Percentiles rank a stretch among this genome's conserved stretches.
phyloP scores from a whole-genome alignment of 2,113 vertebrate genomes.

The Ranitomeya imitator region DNA sequence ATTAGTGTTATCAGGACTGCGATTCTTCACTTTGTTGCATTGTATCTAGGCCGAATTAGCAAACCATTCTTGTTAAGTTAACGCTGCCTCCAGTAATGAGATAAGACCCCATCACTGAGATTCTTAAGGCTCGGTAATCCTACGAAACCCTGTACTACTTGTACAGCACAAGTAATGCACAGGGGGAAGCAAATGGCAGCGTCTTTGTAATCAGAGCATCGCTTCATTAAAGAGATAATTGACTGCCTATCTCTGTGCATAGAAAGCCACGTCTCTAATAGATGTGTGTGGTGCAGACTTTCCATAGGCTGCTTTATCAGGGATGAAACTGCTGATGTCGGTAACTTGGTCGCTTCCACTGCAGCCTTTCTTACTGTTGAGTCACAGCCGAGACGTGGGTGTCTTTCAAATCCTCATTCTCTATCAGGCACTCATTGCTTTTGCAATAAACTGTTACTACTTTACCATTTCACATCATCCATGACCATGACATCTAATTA shows the following conservation, averaged over 20 bases:
- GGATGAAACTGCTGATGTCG: constrained; percentile 35
- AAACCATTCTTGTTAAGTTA: constrained; percentile 43
- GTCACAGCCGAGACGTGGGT: not conserved
- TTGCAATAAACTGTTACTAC: constrained; percentile 17
- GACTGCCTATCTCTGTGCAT: constrained; percentile 48
- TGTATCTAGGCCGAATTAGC: constrained; percentile 32
- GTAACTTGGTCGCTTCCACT: constrained; percentile 1
- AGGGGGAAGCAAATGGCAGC: constrained; percentile 13
- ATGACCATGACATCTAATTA: not conserved
- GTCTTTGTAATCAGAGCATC: constrained; percentile 49
- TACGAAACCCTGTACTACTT: constrained; percentile 32
- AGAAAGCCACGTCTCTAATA: constrained; percentile 49
- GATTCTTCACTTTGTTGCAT: constrained; percentile 49
- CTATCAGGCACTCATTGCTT: not conserved
- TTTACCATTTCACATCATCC: not conserved
- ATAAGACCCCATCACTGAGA: constrained; percentile 39
- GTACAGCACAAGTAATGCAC: constrained; percentile 34
- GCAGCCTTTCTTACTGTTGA: constrained; percentile 9
- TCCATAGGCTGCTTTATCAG: constrained; percentile 46
- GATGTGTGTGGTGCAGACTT: constrained; percentile 8
- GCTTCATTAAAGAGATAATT: constrained; percentile 57
- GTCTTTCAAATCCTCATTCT: constrained; percentile 19
- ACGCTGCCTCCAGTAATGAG: constrained; percentile 34
- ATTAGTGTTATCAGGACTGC: constrained; percentile 43
- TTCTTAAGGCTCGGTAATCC: constrained; percentile 38